phyloP scores from a whole-genome alignment of 2,888 invertebrate genomes.

The Drosophila paranaensis region DNA sequence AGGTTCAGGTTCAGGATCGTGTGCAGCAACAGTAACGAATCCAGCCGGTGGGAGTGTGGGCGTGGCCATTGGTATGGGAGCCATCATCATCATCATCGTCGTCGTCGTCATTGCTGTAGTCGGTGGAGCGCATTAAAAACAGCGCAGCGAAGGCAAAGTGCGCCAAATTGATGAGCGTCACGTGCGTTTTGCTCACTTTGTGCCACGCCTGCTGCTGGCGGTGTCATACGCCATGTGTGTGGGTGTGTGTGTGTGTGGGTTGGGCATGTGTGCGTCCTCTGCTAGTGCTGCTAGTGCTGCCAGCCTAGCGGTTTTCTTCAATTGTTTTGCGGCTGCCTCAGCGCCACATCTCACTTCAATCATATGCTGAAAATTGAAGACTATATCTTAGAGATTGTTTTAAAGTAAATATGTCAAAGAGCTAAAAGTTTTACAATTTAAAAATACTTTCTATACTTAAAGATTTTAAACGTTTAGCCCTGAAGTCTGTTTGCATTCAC shows the following conservation, averaged over 20 bases:
- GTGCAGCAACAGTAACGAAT: constrained; percentile 60
- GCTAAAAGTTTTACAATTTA: not conserved
- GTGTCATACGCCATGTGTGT: constrained; percentile 48
- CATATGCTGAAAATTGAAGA: no score
- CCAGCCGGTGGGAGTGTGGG: constrained; percentile 29
- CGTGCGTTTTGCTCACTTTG: constrained; percentile 78
- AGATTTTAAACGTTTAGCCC: not conserved
- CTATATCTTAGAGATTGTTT: no score
- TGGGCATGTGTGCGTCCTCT: constrained; percentile 8
- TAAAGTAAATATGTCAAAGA: no score
- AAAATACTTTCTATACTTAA: not conserved
- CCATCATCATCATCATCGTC: constrained; percentile 17
- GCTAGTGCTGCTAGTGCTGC: constrained; percentile 24
- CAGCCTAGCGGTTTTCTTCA: constrained; percentile 2
- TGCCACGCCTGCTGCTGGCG: constrained; percentile 55
- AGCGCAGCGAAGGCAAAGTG: constrained; percentile 74
- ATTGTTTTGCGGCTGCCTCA: not conserved
- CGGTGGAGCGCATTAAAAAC: constrained; percentile 72
- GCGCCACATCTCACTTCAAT: no score
- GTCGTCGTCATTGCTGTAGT: constrained; percentile 28
- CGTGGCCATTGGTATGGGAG: constrained; percentile 14
- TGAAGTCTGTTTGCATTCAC: not conserved
- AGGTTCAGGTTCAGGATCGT: constrained; percentile 64
- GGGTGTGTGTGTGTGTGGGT: not conserved
- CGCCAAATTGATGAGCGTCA: constrained; percentile 82